phyloP scores from a whole-genome alignment of 2,113 vertebrate genomes.

The Oreocharis arfaki region DNA sequence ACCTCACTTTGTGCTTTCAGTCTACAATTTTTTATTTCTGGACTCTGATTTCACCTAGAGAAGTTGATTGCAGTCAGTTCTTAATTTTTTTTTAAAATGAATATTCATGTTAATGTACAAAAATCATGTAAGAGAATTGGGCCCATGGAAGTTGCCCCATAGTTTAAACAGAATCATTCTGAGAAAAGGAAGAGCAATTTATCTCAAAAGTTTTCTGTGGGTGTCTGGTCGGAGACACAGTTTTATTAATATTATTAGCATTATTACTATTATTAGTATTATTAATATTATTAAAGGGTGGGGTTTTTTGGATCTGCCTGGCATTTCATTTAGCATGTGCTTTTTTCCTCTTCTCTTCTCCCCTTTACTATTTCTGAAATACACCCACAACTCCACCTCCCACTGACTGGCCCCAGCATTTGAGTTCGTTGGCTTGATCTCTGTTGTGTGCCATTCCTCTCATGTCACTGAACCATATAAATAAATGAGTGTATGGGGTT shows the following conservation, averaged over 20 bases:
- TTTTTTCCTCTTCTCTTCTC: not conserved
- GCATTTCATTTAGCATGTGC: not conserved
- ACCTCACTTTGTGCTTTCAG: not conserved
- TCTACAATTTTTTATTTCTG: not conserved
- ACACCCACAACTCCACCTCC: not conserved
- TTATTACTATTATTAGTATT: too few species aligned
- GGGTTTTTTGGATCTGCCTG: not conserved
- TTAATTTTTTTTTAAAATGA: not conserved
- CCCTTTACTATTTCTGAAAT: not conserved
- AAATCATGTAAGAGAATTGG: not conserved
- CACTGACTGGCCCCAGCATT: not conserved
- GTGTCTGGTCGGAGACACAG: not conserved
- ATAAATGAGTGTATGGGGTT: not conserved
- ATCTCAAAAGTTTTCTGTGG: not conserved
- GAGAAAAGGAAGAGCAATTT: not conserved
- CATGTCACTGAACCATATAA: not conserved
- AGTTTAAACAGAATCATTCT: not conserved
- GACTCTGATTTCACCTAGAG: not conserved
- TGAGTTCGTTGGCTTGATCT: not conserved
- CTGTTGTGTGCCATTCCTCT: not conserved
- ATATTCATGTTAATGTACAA: not conserved
- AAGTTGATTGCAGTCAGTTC: not conserved
- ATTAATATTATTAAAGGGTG: too few species aligned
- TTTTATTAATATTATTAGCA: too few species aligned
- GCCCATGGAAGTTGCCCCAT: rapidly evolving